phyloP scores from a whole-genome alignment of 1,140 invertebrate species.

The Trichomalopsis sarcophagae region DNA sequence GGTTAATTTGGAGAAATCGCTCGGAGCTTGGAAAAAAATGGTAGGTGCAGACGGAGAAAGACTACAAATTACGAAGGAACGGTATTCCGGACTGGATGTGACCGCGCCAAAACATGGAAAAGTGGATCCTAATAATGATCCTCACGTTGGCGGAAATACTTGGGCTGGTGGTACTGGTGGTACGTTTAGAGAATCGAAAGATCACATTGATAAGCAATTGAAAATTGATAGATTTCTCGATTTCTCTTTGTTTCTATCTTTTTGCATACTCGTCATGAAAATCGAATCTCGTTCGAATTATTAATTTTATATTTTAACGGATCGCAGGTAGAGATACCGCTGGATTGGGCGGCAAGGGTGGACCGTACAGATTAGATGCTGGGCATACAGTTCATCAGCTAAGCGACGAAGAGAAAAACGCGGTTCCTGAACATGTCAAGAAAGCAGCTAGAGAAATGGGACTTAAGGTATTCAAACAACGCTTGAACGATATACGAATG shows the following conservation, averaged over 20 bases:
- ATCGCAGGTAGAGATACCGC: slow-evolving; percentile 85
- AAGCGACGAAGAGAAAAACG: slow-evolving; percentile 92
- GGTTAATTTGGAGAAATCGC: slow-evolving; percentile 71
- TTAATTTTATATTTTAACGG: slow-evolving; percentile 12
- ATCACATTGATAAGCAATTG: too few relatives aligned
- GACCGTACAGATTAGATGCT: slow-evolving; percentile 92
- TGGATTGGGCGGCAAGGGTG: slow-evolving; percentile 94
- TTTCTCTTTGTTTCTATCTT: background rate
- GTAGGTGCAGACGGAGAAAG: slow-evolving; percentile 75
- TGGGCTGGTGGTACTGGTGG: slow-evolving; percentile 97
- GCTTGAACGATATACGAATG: slow-evolving; percentile 95
- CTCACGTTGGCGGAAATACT: slow-evolving; percentile 96
- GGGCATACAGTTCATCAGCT: slow-evolving; percentile 93
- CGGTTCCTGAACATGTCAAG: slow-evolving; percentile 91
- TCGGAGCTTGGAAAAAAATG: slow-evolving; percentile 68
- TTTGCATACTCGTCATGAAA: background rate
- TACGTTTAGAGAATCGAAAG: slow-evolving; percentile 30
- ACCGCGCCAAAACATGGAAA: slow-evolving; percentile 94
- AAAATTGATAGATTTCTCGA: too few relatives aligned
- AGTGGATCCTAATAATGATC: slow-evolving; percentile 89
- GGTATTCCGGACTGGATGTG: slow-evolving; percentile 83
- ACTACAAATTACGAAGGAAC: slow-evolving; percentile 84
- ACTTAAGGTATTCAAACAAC: slow-evolving; percentile 90
- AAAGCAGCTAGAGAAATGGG: slow-evolving; percentile 95
- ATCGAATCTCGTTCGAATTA: background rate